phyloP scores from a whole-genome alignment of 2,888 invertebrate species.

The Cosmia trapezina region DNA sequence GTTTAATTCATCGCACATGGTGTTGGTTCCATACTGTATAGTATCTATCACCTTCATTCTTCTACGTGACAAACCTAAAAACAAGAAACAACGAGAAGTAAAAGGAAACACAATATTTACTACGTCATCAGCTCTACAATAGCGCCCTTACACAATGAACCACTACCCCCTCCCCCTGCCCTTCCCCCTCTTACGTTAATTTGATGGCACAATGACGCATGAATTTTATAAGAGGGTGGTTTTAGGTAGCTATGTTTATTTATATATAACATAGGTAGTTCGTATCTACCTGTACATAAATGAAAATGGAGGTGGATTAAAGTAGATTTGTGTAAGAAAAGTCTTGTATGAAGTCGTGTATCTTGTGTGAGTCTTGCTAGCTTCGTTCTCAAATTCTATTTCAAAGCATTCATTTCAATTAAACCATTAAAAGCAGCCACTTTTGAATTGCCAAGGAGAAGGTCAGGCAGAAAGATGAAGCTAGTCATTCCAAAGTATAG shows the following conservation, averaged over 20 bases:
- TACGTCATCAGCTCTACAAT: constrained; percentile 50
- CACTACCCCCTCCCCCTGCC: background rate
- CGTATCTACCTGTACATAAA: background rate
- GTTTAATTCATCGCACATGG: too few species aligned
- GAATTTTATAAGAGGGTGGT: constrained; percentile 30
- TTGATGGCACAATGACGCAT: constrained; percentile 59
- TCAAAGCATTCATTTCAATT: background rate
- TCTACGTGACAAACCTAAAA: constrained; percentile 9
- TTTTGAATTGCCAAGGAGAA: background rate
- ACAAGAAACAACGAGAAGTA: constrained; percentile 4
- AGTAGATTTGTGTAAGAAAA: background rate
- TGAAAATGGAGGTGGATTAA: background rate
- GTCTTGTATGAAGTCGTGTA: too few species aligned
- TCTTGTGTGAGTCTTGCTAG: too few species aligned
- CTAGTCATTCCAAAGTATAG: background rate
- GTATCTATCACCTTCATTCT: background rate
- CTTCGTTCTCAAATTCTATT: background rate
- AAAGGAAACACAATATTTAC: constrained; percentile 4
- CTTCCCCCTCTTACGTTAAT: constrained; percentile 41
- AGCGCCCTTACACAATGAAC: constrained; percentile 34
- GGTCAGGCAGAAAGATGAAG: background rate
- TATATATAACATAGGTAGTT: background rate
- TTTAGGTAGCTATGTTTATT: constrained; percentile 23
- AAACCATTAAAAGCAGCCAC: background rate
- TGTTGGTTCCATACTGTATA: too few species aligned